These are phyloP conservation scores for Lycaena phlaeas DNA, from an alignment of 2,888 invertebrate genomes.

Conservation along the genomic window DNA sequence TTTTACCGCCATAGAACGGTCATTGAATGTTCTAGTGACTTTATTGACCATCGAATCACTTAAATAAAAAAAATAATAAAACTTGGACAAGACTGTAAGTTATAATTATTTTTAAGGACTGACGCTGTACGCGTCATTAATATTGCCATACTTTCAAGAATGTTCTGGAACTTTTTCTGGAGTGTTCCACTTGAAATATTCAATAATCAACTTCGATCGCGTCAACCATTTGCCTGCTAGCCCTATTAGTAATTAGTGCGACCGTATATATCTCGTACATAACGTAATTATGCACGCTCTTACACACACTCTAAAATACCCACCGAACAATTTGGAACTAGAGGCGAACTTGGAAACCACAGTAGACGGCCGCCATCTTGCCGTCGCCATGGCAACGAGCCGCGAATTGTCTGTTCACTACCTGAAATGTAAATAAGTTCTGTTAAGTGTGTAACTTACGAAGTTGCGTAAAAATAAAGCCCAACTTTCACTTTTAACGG, in stretches of 20 bases:
- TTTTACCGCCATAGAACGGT: too few relatives aligned
- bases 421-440: slow-evolving; percentile 63
- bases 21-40: too few relatives aligned
- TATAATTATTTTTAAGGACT: too few relatives aligned
- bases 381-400: slow-evolving; percentile 56
- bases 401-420: slow-evolving; percentile 62
- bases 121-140: too few relatives aligned
- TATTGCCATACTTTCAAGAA: too few relatives aligned
- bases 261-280: slow-evolving; percentile 60
- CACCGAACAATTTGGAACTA: slow-evolving; percentile 70
- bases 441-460: slow-evolving; percentile 35
- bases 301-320: slow-evolving; percentile 65
- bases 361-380: slow-evolving; percentile 66
- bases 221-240: slow-evolving; percentile 26
- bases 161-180: too few relatives aligned
- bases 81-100: too few relatives aligned
- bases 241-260: slow-evolving; percentile 62
- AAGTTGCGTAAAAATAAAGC: slow-evolving; percentile 18
- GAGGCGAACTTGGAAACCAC: slow-evolving; percentile 65
- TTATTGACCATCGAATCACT: too few relatives aligned
- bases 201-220: too few relatives aligned
- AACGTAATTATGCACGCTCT: slow-evolving; percentile 65
- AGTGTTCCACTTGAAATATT: too few relatives aligned
- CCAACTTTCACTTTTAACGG: slow-evolving; percentile 10
- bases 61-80: too few relatives aligned